These are phyloP conservation scores for Ornithoptera alexandrae DNA, from an alignment of 2,888 invertebrate genomes.

Conservation along the genomic window DNA sequence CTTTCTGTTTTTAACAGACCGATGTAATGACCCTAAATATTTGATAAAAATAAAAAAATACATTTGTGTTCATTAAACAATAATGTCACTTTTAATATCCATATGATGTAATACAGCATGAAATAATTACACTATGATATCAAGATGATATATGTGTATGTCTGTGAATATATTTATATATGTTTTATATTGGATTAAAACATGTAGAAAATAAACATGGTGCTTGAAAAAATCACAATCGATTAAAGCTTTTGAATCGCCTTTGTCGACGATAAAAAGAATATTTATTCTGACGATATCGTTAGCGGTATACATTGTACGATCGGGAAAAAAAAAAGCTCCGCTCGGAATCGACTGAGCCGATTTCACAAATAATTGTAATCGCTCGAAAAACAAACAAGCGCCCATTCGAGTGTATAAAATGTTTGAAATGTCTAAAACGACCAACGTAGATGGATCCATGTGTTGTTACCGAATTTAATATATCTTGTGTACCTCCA, in stretches of 20 bases:
- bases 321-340: constrained; percentile 16
- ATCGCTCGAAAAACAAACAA: constrained; percentile 40
- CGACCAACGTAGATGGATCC: constrained; percentile 16
- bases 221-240: not conserved
- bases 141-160: too few species aligned
- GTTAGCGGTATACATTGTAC: constrained; percentile 9
- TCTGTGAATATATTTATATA: too few species aligned
- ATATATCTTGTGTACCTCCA: constrained; percentile 1
- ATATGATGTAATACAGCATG: too few species aligned
- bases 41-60: too few species aligned
- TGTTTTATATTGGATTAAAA: too few species aligned
- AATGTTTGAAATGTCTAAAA: constrained; percentile 31
- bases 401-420: constrained; percentile 38
- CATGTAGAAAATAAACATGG: not conserved
- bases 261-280: not conserved
- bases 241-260: not conserved
- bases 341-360: constrained; percentile 16
- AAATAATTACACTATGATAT: too few species aligned
- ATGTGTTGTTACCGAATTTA: not conserved
- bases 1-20: too few species aligned
- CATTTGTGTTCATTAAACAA: too few species aligned
- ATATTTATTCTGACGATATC: constrained; percentile 3
- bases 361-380: constrained; percentile 37
- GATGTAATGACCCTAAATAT: too few species aligned
- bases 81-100: too few species aligned